These are phyloP conservation scores for Xylophagus ater DNA, from an alignment of 2,888 invertebrate genomes.

Conservation along the genomic window DNA sequence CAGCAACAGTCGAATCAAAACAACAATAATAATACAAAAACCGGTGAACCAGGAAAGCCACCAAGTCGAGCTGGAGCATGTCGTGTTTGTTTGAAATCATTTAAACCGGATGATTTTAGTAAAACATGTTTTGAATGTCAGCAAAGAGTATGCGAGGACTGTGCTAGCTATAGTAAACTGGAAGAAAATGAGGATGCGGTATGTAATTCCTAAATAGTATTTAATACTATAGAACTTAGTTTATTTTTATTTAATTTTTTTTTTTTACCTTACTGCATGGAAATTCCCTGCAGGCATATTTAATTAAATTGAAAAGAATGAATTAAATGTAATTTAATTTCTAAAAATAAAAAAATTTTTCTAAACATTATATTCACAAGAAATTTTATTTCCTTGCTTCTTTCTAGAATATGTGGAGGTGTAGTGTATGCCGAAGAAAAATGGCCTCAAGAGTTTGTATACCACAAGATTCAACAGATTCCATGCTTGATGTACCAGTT, in stretches of 20 bases:
- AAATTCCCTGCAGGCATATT: too few species aligned
- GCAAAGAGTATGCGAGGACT: constrained; percentile 85
- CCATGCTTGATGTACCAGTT: constrained; percentile 66
- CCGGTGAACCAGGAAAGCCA: constrained; percentile 39
- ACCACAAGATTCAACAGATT: constrained; percentile 75
- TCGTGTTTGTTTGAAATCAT: constrained; percentile 75
- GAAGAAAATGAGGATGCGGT: constrained; percentile 75
- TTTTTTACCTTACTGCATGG: too few species aligned
- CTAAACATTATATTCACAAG: not conserved
- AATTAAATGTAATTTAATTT: too few species aligned
- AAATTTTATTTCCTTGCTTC: not conserved
- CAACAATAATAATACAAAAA: constrained; percentile 28
- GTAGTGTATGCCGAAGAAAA: constrained; percentile 79
- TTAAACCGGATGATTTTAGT: constrained; percentile 80
- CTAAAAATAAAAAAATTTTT: not conserved
- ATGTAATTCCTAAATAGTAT: too few species aligned
- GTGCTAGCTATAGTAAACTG: constrained; percentile 80
- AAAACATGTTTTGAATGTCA: constrained; percentile 83
- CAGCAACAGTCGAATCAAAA: constrained; percentile 42
- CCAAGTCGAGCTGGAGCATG: constrained; percentile 67
- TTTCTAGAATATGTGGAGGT: constrained; percentile 66
- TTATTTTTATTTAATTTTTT: too few species aligned
- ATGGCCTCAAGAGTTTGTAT: constrained; percentile 65
- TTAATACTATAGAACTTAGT: too few species aligned
- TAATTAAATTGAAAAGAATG: too few species aligned